phyloP scores from a whole-genome alignment of 2,888 invertebrate species.

The Spodoptera exigua region DNA sequence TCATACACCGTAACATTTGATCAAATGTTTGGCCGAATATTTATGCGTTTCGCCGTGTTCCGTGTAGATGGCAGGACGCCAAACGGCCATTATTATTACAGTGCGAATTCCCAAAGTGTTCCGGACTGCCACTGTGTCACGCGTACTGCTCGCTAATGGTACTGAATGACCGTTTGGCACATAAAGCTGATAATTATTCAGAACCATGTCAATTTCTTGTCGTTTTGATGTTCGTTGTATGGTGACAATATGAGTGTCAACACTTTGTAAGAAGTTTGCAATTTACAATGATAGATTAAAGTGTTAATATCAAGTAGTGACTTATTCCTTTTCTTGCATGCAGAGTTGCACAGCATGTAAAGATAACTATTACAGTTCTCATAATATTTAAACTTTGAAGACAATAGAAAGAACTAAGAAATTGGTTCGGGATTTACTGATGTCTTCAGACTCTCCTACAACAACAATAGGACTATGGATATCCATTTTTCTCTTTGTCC shows the following conservation, averaged over 20 bases:
- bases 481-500: slow-evolving; percentile 1
- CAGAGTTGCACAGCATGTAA: background rate
- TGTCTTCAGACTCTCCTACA: too few species aligned
- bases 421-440: too few species aligned
- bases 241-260: slow-evolving; percentile 42
- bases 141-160: slow-evolving; percentile 31
- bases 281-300: too few species aligned
- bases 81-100: slow-evolving; percentile 55
- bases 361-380: background rate
- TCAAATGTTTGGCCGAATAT: slow-evolving; percentile 59
- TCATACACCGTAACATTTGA: slow-evolving; percentile 52
- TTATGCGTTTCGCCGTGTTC: slow-evolving; percentile 54
- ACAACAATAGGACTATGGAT: background rate
- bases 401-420: background rate
- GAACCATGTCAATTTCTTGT: slow-evolving; percentile 50
- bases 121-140: slow-evolving; percentile 53
- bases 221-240: slow-evolving; percentile 35
- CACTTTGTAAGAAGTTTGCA: slow-evolving; percentile 5
- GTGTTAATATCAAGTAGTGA: too few species aligned
- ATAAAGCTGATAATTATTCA: slow-evolving; percentile 41
- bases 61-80: slow-evolving; percentile 58
- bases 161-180: slow-evolving; percentile 45
- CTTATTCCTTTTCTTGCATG: too few species aligned
- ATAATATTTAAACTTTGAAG: background rate
- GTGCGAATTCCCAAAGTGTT: slow-evolving; percentile 55